phyloP scores from a whole-genome alignment of 2,113 vertebrate genomes.

The Aptenodytes patagonicus region DNA sequence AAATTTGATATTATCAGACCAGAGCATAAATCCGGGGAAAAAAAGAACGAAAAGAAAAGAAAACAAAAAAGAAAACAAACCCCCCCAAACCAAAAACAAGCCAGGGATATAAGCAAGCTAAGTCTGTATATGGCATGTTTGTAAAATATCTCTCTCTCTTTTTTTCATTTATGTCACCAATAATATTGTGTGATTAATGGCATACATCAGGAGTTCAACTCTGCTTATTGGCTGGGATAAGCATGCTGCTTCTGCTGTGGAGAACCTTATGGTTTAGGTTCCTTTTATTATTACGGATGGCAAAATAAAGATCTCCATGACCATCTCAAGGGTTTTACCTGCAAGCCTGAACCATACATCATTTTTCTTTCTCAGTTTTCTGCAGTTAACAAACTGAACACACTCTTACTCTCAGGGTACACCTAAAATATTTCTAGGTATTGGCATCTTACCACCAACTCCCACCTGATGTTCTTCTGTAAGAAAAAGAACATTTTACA shows the following conservation, averaged over 20 bases:
- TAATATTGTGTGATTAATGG: neutral
- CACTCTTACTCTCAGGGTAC: neutral
- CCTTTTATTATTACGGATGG: neutral
- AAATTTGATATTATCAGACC: neutral
- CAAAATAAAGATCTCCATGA: neutral
- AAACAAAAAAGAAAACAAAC: neutral
- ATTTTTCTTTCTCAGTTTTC: conserved; percentile 20
- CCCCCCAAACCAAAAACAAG: neutral
- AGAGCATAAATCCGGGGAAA: neutral
- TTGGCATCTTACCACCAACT: neutral
- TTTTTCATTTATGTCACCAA: neutral
- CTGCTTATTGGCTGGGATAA: neutral
- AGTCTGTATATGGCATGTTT: neutral
- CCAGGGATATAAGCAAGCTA: neutral
- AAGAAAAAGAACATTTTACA: conserved; percentile 33
- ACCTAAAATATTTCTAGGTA: conserved; percentile 31
- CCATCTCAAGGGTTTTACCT: neutral
- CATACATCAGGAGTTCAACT: neutral
- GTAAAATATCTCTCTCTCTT: neutral
- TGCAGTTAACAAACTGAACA: conserved; percentile 1
- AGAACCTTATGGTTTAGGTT: neutral
- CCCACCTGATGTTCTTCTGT: neutral
- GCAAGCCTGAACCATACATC: neutral
- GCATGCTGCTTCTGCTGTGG: neutral
- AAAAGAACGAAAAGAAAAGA: too few relatives aligned